phyloP scores from a whole-genome alignment of 2,888 invertebrate species.

The Xanthia togata region DNA sequence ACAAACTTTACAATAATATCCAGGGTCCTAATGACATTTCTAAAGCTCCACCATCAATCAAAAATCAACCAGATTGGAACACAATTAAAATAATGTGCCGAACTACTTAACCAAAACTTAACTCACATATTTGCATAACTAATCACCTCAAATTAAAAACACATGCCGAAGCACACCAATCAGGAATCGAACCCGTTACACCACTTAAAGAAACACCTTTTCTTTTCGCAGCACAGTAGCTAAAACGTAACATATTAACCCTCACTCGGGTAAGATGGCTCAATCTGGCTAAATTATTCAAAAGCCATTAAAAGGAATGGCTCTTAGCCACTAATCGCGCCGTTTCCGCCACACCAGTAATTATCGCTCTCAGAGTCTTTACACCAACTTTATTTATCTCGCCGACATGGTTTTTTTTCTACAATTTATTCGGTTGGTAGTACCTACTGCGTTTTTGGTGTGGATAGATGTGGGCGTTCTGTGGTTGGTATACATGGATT shows the following conservation, averaged over 20 bases:
- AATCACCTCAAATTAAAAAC: slow-evolving; percentile 47
- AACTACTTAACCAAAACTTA: slow-evolving; percentile 37
- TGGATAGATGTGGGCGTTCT: slow-evolving; percentile 70
- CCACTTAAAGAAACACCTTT: slow-evolving; percentile 59
- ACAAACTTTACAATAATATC: too few species aligned
- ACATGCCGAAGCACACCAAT: slow-evolving; percentile 42
- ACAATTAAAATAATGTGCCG: slow-evolving; percentile 40
- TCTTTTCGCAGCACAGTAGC: slow-evolving; percentile 58
- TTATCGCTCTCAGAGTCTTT: slow-evolving; percentile 63
- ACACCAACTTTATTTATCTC: slow-evolving; percentile 69
- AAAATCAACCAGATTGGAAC: slow-evolving; percentile 13
- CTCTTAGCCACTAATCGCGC: slow-evolving; percentile 84
- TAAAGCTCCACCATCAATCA: slow-evolving; percentile 21
- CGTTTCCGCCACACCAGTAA: slow-evolving; percentile 81
- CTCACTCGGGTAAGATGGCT: slow-evolving; percentile 63
- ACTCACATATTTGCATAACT: slow-evolving; percentile 34
- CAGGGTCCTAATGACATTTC: not conserved
- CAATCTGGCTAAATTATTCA: slow-evolving; percentile 79
- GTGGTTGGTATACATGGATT: slow-evolving; percentile 67
- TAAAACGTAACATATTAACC: slow-evolving; percentile 45
- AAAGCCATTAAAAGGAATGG: slow-evolving; percentile 80
- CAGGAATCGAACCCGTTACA: slow-evolving; percentile 56
- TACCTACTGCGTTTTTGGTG: slow-evolving; percentile 58
- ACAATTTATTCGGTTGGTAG: slow-evolving; percentile 62
- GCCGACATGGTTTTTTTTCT: slow-evolving; percentile 61